Base-by-base conservation (phyloP, 1,140 invertebrate species). In the Danaus plexippus region DNA sequence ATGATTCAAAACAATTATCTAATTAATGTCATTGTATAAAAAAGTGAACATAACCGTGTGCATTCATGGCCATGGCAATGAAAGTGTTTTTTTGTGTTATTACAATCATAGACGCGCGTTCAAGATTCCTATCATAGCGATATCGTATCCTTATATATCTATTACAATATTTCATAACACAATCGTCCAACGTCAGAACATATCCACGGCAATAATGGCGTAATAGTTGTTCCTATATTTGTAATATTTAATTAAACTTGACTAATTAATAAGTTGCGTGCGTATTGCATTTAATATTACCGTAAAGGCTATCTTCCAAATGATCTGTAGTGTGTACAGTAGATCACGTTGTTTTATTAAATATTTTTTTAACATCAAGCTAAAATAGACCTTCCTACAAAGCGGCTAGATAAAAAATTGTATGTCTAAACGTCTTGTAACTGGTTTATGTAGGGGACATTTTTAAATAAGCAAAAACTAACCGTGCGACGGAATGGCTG, bases 231-330 rank as follows among this genome's bases (percentile, higher is more conserved):
- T 32, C 22, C 22, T 32, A 32, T 32, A 53, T 53, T 46, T 53
- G 43, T 46, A 53, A 44, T 45, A 53, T 53, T 53, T 53, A 53
- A 53, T 53, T 53, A 53, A 53, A 53, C 15, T 46, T 53, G 52
- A 53, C 43, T 53, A 53, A 53, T 53, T 53, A 53, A 53, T 41
- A 46, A 46, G 52, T 53, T 53, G 52, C 52, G 52, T 53, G 52
- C 52, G 52, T 44, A 53, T 32, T 53, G 15, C 52, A 43, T 53
- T 53, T 53, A 53, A 53, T 44, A 53, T 53, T 40, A 10, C 11
- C 43, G 44, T 53, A 45, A 53, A 46, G 43, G 52, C 43, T 53
- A 53, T 53, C 52, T 53, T 32, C 11, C 22, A 12, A 45, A 53
- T 43, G 43, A 52, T 53, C 52, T 53, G 32, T 43, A 15, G 44